Evolutionary conservation across 1,140 invertebrate species (phyloP).

Genomic region (Zaprionus camerounensis): DNA sequence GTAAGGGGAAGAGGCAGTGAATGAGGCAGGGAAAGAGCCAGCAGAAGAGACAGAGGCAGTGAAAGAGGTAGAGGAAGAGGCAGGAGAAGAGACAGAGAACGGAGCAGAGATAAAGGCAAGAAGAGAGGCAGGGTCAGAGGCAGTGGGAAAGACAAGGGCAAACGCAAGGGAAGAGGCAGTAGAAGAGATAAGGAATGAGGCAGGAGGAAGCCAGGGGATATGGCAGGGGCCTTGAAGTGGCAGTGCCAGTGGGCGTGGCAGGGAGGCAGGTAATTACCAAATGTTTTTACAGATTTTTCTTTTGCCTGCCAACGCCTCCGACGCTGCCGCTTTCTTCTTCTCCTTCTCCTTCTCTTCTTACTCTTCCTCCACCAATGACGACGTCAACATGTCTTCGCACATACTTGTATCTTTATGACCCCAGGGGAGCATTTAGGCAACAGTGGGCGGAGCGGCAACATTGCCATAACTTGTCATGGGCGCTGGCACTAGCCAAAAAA

Average conservation of each 20-base stretch:
- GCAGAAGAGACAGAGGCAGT: background rate
- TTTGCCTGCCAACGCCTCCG: background rate
- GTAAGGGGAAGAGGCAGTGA: too few species aligned
- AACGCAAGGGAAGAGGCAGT: too few species aligned
- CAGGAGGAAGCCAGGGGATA: too few species aligned
- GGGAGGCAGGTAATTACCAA: conserved; percentile 41
- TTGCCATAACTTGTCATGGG: conserved; percentile 6
- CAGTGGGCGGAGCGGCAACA: background rate
- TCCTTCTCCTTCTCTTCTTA: too few species aligned
- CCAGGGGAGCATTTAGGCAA: background rate
- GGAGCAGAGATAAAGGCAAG: too few species aligned
- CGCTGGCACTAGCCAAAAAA: conserved; percentile 26
- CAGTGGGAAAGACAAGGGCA: too few species aligned
- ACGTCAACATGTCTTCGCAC: conserved; percentile 26
- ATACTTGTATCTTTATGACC: conserved; percentile 8
- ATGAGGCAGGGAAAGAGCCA: too few species aligned
- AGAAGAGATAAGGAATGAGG: too few species aligned
- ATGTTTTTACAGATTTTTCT: conserved; percentile 19
- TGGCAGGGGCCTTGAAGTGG: background rate
- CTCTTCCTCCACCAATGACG: background rate
- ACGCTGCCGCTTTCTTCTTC: too few species aligned
- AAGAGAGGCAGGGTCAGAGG: too few species aligned
- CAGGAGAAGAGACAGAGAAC: background rate
- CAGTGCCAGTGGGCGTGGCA: background rate
- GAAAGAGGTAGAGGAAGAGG: too few species aligned